Base-by-base conservation (phyloP, 2,113 vertebrate species). In the Indicator indicator region DNA sequence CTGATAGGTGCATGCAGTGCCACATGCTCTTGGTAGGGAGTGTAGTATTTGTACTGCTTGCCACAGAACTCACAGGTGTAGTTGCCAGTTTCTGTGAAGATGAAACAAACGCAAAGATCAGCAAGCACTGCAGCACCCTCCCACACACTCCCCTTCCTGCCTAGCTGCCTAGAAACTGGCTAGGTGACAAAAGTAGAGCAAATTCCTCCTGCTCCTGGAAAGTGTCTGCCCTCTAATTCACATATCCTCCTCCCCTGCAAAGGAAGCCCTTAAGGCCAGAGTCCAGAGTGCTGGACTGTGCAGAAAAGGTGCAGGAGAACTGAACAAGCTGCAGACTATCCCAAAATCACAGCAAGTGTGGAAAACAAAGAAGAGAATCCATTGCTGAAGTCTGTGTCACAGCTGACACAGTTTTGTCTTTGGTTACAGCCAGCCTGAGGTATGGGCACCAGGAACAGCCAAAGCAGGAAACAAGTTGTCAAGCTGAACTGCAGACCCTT, bases 1-100 rank as follows among this genome's bases (percentile, higher is more conserved):
- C 99, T 98, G 97, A 99, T 98, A n/a, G 99, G 99, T n/a, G 99
- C 98, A 6, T 99, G 99, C 90, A 99, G 98, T 14, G 99, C 99
- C 93, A 99, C 99, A 0, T 99, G 99, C 91, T 99, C 99, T 97
- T 99, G 99, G 98, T 99, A 99, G 5, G 99, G 99, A 65, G 99
- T 99, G 97, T 99, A 99, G 97, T 99, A 99, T 95, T 99, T 99
- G 98, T 99, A 99, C 97, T 99, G 99, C 95, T 99, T 99, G 88
- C 99, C 99, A 40, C 99, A 99, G 97, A 98, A 99, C 93, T 99
- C 99, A 82, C 99, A 99, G 44, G 99, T 98, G 82, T 99, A 99
- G 96, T 99, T 99, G 93, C 99, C 99, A 4, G 99, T 99, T 98
- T 99, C 99, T 99, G 97, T 71, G 86, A 89, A 89, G 83, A 86